Percentiles rank a stretch among this genome's conserved stretches.
These are phyloP conservation scores for Piezodorus guildinii DNA, from an alignment of 1,140 invertebrate species.

Conservation along the genomic window DNA sequence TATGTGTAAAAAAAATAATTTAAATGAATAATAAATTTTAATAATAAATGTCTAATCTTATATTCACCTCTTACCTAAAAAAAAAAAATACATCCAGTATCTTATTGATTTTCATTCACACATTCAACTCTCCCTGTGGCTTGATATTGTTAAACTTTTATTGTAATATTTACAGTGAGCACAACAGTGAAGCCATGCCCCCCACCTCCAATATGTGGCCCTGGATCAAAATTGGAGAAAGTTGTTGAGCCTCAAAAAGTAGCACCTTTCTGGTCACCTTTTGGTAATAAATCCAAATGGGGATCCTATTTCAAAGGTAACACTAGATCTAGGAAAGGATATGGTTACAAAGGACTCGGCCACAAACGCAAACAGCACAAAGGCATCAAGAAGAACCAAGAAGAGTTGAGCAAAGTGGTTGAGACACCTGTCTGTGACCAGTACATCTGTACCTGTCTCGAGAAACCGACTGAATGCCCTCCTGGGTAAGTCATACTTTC, in stretches of 20 bases:
- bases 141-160: neutral
- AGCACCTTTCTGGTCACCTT: constrained; percentile 22
- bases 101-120: no score
- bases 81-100: no score
- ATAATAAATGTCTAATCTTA: no score
- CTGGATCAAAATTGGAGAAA: neutral
- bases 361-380: neutral
- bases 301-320: constrained; percentile 17
- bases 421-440: neutral
- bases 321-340: neutral
- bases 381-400: neutral
- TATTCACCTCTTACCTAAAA: no score
- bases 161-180: neutral
- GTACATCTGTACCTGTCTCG: neutral
- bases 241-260: neutral
- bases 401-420: neutral
- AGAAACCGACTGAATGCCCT: neutral
- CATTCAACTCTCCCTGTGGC: no score
- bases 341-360: neutral
- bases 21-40: no score
- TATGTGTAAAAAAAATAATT: no score
- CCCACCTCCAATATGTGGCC: neutral
- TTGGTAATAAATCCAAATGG: constrained; percentile 25
- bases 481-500: neutral
- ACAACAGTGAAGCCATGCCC: neutral